Evolutionary conservation across 2,797 vertebrate genomes (phyloP).

Genomic region (Zalophus californianus): DNA sequence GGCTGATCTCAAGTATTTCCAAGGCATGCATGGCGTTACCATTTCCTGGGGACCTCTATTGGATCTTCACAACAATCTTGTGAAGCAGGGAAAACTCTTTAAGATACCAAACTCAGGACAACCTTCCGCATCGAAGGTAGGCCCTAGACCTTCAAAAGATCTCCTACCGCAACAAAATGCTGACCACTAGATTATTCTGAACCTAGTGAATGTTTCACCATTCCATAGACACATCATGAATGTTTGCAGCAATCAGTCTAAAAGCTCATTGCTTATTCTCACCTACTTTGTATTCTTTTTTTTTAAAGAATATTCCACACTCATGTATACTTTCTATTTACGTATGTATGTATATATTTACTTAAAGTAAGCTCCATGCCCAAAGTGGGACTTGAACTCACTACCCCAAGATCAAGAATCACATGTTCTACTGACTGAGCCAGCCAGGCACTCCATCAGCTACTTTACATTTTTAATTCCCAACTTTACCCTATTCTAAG

Average conservation of each 20-base stretch:
- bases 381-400: neutral
- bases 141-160: neutral
- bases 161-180: neutral
- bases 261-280: neutral
- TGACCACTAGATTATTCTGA: neutral
- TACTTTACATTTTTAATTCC: neutral
- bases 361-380: neutral
- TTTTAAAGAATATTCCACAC: neutral
- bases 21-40: neutral
- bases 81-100: neutral
- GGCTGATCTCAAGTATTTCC: neutral
- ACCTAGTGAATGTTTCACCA: neutral
- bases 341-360: neutral
- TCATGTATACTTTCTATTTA: neutral
- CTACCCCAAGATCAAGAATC: neutral
- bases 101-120: neutral
- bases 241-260: neutral
- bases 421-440: neutral
- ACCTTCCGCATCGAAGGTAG: neutral
- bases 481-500: neutral
- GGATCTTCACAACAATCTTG: neutral
- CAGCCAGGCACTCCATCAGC: neutral
- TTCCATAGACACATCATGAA: neutral
- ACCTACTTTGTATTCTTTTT: neutral
- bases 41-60: neutral